Evolutionary conservation across 2,888 invertebrate genomes (phyloP).

Genomic region (Rosalia funebris): DNA sequence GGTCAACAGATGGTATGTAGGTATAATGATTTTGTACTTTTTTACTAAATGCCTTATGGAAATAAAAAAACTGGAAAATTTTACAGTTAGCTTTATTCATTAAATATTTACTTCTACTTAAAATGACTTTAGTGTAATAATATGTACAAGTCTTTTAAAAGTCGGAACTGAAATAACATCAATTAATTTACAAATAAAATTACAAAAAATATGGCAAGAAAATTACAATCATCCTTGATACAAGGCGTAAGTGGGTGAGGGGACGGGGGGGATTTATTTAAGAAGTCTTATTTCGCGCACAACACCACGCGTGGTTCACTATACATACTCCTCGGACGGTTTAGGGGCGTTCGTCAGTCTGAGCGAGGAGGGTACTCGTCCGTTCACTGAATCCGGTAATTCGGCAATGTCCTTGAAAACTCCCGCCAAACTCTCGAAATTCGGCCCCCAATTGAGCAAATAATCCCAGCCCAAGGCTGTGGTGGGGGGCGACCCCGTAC

Average conservation of each 20-base stretch:
- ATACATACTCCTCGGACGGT: conserved; percentile 92
- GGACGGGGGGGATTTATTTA: conserved; percentile 30
- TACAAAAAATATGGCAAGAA: conserved; percentile 61
- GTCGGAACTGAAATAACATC: conserved; percentile 46
- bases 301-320: conserved; percentile 42
- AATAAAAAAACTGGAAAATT: too few relatives aligned
- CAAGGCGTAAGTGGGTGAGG: conserved; percentile 51
- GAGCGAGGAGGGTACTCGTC: conserved; percentile 77
- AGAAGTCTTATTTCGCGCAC: conserved; percentile 29
- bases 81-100: conserved; percentile 50
- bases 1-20: too few relatives aligned
- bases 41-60: too few relatives aligned
- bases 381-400: conserved; percentile 84
- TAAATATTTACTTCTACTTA: conserved; percentile 38
- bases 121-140: conserved; percentile 54
- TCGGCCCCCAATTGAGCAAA: conserved; percentile 94
- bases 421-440: conserved; percentile 93
- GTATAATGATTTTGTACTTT: too few relatives aligned
- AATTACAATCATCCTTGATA: conserved; percentile 59
- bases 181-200: conserved; percentile 50
- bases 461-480: conserved; percentile 93
- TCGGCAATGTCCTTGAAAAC: conserved; percentile 97
- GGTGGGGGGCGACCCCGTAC: conserved; percentile 79
- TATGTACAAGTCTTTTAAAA: conserved; percentile 52
- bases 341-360: conserved; percentile 84